phyloP scores from a whole-genome alignment of 2,797 vertebrate species.

The Alca torda region DNA sequence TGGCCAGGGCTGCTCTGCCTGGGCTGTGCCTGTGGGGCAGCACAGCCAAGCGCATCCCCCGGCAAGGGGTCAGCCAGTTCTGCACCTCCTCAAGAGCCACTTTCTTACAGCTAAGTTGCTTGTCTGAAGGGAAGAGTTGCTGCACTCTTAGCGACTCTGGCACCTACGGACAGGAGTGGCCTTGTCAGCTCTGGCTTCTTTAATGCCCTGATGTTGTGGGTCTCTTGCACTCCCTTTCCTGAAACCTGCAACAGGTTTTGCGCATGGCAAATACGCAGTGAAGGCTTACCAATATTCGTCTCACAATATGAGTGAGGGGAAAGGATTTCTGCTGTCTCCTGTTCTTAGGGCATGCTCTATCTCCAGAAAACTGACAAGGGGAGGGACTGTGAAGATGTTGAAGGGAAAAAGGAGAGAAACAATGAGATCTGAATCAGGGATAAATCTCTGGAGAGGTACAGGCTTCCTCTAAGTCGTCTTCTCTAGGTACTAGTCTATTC shows the following conservation, averaged over 20 bases:
- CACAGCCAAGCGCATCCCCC: accelerated
- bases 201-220: not conserved
- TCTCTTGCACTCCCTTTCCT: not conserved
- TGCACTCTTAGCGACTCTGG: not conserved
- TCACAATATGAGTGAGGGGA: not conserved
- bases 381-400: not conserved
- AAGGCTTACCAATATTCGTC: not conserved
- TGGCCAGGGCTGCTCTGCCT: too few species aligned
- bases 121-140: not conserved
- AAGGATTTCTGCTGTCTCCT: not conserved
- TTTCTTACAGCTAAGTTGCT: not conserved
- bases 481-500: not conserved
- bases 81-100: not conserved
- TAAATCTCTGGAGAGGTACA: not conserved
- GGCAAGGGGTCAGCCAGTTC: not conserved
- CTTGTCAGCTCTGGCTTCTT: not conserved
- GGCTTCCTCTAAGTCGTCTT: not conserved
- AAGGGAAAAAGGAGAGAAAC: not conserved
- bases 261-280: not conserved
- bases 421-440: not conserved
- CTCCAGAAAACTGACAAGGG: not conserved
- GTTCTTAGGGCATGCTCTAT: not conserved
- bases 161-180: accelerated
- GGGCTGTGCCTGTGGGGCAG: too few species aligned
- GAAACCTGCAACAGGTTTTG: not conserved